Evolutionary conservation across 1,140 invertebrate genomes (phyloP).

Genomic region (Nebria ingens): DNA sequence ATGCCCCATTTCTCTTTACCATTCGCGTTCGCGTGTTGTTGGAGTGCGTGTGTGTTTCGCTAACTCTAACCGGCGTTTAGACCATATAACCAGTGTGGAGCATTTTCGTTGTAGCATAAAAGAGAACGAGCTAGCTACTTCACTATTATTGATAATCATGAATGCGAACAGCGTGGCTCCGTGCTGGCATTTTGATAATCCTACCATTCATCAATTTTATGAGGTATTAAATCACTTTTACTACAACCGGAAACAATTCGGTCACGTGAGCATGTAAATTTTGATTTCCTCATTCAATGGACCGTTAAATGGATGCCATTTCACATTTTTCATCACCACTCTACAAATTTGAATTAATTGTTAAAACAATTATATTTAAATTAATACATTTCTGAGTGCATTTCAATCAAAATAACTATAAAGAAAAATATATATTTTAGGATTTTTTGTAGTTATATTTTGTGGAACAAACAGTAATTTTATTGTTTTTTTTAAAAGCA

Average conservation of each 20-base stretch:
- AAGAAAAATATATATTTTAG: no score
- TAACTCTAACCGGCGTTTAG: no score
- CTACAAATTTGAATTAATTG: neutral
- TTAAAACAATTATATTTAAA: no score
- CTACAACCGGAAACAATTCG: neutral
- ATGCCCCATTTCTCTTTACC: no score
- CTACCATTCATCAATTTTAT: neutral
- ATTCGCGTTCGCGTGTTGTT: no score
- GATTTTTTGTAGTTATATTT: no score
- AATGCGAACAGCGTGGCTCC: neutral
- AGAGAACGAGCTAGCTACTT: no score
- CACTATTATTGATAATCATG: neutral
- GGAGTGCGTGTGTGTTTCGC: no score
- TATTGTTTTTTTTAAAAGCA: neutral
- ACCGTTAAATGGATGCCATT: neutral
- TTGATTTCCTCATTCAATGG: neutral
- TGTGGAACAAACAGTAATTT: neutral
- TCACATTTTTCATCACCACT: neutral
- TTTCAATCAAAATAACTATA: no score
- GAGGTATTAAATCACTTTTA: conserved; percentile 5
- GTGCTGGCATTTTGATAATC: neutral
- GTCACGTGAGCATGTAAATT: conserved; percentile 1
- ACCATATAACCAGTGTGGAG: no score
- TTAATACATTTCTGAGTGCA: no score
- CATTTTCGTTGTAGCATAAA: no score